Evolutionary conservation across 2,888 invertebrate species (phyloP), one percentile per base, ranked within the genome.

Genomic region (Coronaproctus castanopsis): DNA sequence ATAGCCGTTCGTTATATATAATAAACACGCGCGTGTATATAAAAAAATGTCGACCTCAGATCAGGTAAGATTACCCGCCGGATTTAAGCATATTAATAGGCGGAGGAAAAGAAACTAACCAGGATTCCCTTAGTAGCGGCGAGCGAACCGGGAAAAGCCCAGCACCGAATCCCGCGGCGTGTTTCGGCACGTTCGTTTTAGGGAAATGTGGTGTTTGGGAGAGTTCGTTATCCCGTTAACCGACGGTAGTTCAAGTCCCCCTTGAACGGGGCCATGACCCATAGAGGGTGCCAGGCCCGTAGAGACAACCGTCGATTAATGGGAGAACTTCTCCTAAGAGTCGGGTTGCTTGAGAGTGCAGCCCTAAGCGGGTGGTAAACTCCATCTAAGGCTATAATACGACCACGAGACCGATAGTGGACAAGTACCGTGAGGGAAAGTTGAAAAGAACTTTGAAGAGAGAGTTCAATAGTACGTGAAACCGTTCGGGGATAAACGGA

Each of bases 381-480:
- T 74, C 73, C 73, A 72, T 74, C 73, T 73, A 74, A 74, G 71
- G 72, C 74, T 74, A 78, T n/a, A 80, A 80, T 80, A 78, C 74
- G 66, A 72, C 72, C 75, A 74, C 73, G 77, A 79, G 77, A 76
- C 78, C 78, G 78, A 80, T 79, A 79, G 79, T 76, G 74, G 75
- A 74, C 73, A 79, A 79, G 77, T 78, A 78, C 77, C 78, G 78
- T 77, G 79, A 80, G 77, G 78, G 78, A 81, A 80, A 81, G 79
- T 74, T 80, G 78, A 76, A 79, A 79, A 80, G 78, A 75, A 80
- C 79, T 80, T 77, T 78, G 78, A 78, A 79, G 76, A 79, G 71
- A 74, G 73, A 74, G 73, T 74, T 73, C 70, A 74, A 73, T 68
- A 74, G 73, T 71, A 72, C n/a, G n/a, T n/a, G n/a, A n/a, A n/a